Conservation (phyloP, 2,797 vertebrate species). For the Megaceryle alcyon region DNA sequence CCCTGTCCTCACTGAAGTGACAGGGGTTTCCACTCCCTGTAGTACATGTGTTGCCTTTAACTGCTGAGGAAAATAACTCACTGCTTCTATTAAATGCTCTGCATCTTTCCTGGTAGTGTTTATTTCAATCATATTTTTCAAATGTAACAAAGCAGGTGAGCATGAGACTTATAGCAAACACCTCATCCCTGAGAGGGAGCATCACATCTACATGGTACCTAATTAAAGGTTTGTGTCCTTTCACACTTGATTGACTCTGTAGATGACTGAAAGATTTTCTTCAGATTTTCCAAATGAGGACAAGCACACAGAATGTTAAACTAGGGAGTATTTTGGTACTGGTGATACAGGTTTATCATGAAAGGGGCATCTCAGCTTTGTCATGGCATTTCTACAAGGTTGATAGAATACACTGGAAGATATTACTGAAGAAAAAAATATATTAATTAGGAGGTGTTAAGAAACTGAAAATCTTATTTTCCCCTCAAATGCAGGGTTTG, state of each 20-base stretch:
- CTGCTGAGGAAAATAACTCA: background rate
- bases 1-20: background rate
- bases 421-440: background rate
- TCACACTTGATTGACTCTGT: background rate
- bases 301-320: accelerated
- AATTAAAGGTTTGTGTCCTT: background rate
- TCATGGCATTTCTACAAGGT: background rate
- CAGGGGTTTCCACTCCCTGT: background rate
- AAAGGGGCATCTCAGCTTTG: background rate
- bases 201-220: background rate
- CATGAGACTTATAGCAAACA: background rate
- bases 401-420: background rate
- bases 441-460: background rate
- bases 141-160: background rate
- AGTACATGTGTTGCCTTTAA: background rate
- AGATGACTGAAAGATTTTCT: background rate
- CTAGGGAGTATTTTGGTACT: background rate
- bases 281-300: background rate
- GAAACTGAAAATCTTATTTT: background rate
- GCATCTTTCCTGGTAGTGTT: background rate
- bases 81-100: background rate
- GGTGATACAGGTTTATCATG: background rate
- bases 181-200: background rate
- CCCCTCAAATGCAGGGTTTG: background rate
- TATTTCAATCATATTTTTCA: background rate